phyloP scores from a whole-genome alignment of 1,140 invertebrate genomes.

The Ephestia elutella region DNA sequence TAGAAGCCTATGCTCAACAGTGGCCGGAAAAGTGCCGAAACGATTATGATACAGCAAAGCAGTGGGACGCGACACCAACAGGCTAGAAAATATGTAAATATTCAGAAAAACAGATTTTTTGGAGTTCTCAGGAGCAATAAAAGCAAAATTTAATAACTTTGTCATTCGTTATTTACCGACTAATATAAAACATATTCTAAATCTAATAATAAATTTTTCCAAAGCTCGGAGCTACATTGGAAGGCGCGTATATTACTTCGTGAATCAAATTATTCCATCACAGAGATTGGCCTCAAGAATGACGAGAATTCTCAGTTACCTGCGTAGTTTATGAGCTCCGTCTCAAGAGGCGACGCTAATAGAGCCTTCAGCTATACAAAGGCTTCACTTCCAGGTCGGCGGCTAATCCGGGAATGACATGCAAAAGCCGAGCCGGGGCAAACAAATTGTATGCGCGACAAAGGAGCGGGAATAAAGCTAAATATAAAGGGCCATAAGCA shows the following conservation, averaged over 20 bases:
- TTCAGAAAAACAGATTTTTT: too few species aligned
- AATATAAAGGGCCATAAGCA: constrained; percentile 39
- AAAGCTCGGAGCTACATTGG: too few species aligned
- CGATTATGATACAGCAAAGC: too few species aligned
- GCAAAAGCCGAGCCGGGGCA: constrained; percentile 6
- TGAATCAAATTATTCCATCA: background rate
- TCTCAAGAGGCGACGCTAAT: constrained; percentile 4
- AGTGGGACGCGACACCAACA: too few species aligned
- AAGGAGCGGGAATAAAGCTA: constrained; percentile 28
- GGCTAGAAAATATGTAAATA: too few species aligned
- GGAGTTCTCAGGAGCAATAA: too few species aligned
- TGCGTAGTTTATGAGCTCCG: background rate
- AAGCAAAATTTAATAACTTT: too few species aligned
- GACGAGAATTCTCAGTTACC: background rate
- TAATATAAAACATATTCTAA: background rate
- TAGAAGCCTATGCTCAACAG: too few species aligned
- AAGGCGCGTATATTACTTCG: too few species aligned
- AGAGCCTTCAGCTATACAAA: constrained; percentile 10
- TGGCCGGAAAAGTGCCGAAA: too few species aligned
- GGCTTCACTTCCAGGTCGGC: constrained; percentile 9
- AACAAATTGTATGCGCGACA: constrained; percentile 14
- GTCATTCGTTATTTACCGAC: too few species aligned
- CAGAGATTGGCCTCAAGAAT: background rate
- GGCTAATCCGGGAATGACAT: constrained; percentile 10
- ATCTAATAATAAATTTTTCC: background rate